Base-by-base conservation (phyloP, 2,797 vertebrate species). In the Selene dorsalis region DNA sequence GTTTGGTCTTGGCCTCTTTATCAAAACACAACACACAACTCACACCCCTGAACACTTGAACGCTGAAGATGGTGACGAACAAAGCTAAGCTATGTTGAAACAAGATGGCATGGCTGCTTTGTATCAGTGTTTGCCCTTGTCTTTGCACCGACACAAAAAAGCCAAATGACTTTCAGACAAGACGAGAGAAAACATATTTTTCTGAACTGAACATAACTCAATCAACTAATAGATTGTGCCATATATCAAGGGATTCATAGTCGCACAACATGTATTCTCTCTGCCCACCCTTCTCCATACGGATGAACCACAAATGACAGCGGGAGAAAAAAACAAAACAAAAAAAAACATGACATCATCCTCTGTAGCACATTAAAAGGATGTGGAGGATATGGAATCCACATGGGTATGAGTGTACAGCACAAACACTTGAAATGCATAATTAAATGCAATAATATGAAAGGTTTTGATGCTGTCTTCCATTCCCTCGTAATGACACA, bases 401-500 rank as follows among this genome's bases (percentile, higher is more conserved):
- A 59, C 53, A 20, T 10, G 58, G 62, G 47, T 11, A 7, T 8
- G 32, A 72, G 58, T 18, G 59, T 13, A 47, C 24, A 17, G 77
- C 74, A n/a, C 16, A 3, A 38, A 73, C 18, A 32, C 55, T 80
- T 74, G 67, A 70, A 43, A 79, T 75, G 53, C 67, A 81, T 81
- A 81, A 88, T 88, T 85, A 77, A 87, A 87, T 70, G n/a, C n/a
- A n/a, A n/a, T n/a, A n/a, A 45, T 35, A 4, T 75, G 59, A 82
- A 77, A 80, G 77, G 72, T 72, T 88, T 87, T 16, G 0, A 43
- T 28, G 60, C 64, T 32, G 55, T 68, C 68, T 70, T 75, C 73
- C 72, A 59, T 80, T 84, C 66, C 69, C 73, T 80, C 65, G 24
- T 41, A 32, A 17, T 32, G 39, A 73, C 80, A 83, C 58, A 13